phyloP scores from a whole-genome alignment of 1,140 invertebrate genomes.

The Hydropsyche tenuis region DNA sequence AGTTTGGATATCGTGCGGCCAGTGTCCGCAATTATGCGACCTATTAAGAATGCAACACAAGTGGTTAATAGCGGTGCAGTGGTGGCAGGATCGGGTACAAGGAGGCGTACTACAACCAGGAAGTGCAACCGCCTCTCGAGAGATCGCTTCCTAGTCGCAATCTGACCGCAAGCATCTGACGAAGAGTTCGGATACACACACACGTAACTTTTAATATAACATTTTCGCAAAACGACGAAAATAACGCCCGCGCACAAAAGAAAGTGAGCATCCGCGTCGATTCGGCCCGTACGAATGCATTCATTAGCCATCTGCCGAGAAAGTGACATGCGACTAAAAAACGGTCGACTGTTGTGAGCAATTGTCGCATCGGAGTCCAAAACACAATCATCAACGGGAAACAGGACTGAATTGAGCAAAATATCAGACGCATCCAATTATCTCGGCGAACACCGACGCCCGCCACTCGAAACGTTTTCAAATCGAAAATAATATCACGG shows the following conservation, averaged over 20 bases:
- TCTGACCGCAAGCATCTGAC: slow-evolving; percentile 5
- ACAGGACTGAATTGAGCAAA: neutral
- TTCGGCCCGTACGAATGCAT: neutral
- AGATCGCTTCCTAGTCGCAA: slow-evolving; percentile 23
- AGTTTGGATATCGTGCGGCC: no score
- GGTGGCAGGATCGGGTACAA: neutral
- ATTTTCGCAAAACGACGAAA: neutral
- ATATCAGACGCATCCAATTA: neutral
- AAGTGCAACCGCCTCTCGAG: slow-evolving; percentile 8
- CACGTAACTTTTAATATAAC: neutral
- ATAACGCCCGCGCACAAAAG: neutral
- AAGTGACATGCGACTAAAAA: neutral
- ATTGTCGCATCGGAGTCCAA: neutral
- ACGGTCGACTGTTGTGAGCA: neutral
- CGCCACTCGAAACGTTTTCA: no score
- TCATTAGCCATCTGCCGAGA: slow-evolving; percentile 28
- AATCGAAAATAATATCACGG: no score
- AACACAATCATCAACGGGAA: neutral
- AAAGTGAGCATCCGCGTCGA: neutral
- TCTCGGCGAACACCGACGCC: neutral
- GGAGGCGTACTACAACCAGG: slow-evolving; percentile 23
- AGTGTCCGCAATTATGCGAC: slow-evolving; percentile 1
- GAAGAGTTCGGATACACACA: neutral
- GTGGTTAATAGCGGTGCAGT: slow-evolving; percentile 10
- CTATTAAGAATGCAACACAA: slow-evolving; percentile 18